phyloP scores from a whole-genome alignment of 2,113 vertebrate species.

The Romanogobio albipinnatus region DNA sequence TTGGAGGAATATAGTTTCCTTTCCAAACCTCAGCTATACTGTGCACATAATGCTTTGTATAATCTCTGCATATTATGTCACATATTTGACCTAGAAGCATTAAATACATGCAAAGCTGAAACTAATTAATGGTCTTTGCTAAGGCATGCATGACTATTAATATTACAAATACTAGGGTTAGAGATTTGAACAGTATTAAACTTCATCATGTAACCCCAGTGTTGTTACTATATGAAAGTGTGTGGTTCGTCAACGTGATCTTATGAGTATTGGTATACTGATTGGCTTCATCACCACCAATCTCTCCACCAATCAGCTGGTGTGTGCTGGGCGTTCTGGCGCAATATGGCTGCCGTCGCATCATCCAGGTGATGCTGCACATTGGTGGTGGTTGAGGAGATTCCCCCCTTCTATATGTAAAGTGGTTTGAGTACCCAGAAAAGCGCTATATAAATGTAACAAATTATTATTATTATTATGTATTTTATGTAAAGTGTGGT shows the following conservation, averaged over 20 bases:
- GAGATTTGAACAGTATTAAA: neutral
- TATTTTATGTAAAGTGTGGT: neutral
- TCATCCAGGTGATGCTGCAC: no score
- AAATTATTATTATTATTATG: neutral
- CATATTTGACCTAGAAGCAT: neutral
- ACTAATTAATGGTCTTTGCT: neutral
- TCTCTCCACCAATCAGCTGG: no score
- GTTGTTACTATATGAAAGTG: neutral
- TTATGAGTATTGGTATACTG: no score
- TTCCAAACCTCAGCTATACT: neutral
- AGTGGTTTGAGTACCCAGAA: no score
- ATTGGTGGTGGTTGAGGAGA: no score
- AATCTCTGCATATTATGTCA: neutral
- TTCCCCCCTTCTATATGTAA: no score
- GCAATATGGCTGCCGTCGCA: no score
- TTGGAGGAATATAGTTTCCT: constrained; percentile 1
- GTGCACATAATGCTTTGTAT: neutral
- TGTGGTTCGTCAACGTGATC: neutral
- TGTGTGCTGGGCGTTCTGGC: no score
- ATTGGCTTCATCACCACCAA: no score
- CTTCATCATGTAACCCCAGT: neutral
- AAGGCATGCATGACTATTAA: neutral
- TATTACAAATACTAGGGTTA: neutral
- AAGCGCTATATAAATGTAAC: no score
- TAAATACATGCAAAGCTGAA: neutral